phyloP scores from a whole-genome alignment of 2,797 vertebrate genomes.

The Urocyon cinereoargenteus region DNA sequence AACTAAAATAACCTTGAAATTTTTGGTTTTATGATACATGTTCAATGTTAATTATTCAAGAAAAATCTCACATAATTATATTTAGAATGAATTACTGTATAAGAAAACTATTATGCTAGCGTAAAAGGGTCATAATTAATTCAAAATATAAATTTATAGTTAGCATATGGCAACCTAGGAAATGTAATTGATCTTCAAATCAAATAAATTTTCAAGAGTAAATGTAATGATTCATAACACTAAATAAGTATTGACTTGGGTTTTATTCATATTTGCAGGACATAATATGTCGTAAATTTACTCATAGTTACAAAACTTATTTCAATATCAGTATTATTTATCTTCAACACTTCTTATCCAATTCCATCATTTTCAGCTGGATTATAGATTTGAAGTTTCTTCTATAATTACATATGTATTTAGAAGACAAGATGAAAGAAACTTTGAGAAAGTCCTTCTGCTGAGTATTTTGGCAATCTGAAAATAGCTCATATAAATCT shows the following conservation, averaged over 20 bases:
- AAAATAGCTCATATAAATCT: neutral
- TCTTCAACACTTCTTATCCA: neutral
- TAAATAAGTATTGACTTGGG: neutral
- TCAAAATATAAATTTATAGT: slow-evolving; percentile 51
- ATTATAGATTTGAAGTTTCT: neutral
- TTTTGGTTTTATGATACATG: slow-evolving; percentile 25
- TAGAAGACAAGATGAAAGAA: neutral
- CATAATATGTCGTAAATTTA: neutral
- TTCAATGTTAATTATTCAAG: slow-evolving; percentile 75
- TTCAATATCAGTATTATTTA: neutral
- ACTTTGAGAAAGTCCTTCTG: neutral
- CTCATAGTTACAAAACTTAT: neutral
- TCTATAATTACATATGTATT: neutral
- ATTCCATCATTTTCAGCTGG: rapidly evolving
- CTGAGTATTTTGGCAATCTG: neutral
- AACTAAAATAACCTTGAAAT: slow-evolving; percentile 76
- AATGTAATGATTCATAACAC: neutral
- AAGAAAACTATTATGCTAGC: neutral
- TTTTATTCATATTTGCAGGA: neutral
- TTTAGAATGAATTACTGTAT: slow-evolving; percentile 22
- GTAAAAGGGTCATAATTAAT: slow-evolving; percentile 65
- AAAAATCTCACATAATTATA: slow-evolving; percentile 63
- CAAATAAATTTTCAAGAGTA: slow-evolving; percentile 15
- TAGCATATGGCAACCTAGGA: neutral
- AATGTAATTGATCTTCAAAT: slow-evolving; percentile 59